Conservation (phyloP, 2,888 invertebrate genomes). For the Scrobipalpa atriplicella region DNA sequence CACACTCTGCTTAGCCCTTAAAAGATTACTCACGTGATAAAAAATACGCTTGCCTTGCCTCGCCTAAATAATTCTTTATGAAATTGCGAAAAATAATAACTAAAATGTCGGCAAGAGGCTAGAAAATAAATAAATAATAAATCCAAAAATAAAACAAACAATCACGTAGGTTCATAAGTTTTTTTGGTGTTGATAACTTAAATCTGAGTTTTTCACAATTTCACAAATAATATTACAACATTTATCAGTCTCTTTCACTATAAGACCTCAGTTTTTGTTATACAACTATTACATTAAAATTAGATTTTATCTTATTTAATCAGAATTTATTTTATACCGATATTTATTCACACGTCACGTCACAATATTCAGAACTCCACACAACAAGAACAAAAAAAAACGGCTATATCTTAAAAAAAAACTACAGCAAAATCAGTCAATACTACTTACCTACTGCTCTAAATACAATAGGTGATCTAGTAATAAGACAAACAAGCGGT, state of each 20-base stretch:
- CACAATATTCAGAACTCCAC: slow-evolving; percentile 54
- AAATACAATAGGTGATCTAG: background rate
- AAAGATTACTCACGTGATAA: too few relatives aligned
- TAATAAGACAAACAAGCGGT: slow-evolving; percentile 30
- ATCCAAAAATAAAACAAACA: too few relatives aligned
- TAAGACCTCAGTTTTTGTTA: background rate
- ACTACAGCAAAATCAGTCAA: background rate
- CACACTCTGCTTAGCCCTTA: too few relatives aligned
- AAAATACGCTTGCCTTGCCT: too few relatives aligned
- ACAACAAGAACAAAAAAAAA: slow-evolving; percentile 36
- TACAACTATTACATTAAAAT: background rate
- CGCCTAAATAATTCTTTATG: too few relatives aligned
- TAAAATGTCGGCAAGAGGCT: too few relatives aligned
- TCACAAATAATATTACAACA: background rate
- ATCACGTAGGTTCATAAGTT: too few relatives aligned
- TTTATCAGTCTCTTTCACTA: background rate
- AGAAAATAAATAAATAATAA: too few relatives aligned
- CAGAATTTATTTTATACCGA: background rate
- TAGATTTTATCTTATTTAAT: background rate
- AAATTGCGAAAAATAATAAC: too few relatives aligned
- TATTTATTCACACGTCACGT: slow-evolving; percentile 31
- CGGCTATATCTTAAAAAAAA: background rate
- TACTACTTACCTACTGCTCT: background rate
- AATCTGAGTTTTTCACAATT: background rate
- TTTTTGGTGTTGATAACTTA: too few relatives aligned